Conservation (phyloP, 2,888 invertebrate genomes). For the Pristionchus exspectatus region DNA sequence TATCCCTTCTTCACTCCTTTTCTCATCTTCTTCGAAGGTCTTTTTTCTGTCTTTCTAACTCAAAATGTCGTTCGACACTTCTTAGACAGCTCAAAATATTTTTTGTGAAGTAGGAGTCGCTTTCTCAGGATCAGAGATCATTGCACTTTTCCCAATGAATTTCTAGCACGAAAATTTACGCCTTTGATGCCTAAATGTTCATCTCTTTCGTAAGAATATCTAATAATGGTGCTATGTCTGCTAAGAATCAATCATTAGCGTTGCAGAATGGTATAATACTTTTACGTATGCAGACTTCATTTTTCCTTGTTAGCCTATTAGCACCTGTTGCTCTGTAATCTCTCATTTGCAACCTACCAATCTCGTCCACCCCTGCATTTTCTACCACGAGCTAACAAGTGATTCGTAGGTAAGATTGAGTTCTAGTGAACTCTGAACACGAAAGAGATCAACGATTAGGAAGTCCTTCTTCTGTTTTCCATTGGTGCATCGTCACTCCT, state of each 20-base stretch:
- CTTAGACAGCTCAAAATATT: conserved; percentile 7
- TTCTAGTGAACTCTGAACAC: neutral
- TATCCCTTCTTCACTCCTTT: conserved; percentile 44
- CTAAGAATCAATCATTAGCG: neutral
- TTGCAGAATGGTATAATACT: neutral
- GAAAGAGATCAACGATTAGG: neutral
- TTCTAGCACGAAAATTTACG: neutral
- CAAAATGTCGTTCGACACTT: conserved; percentile 10
- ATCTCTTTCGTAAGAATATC: neutral
- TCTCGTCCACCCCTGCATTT: neutral
- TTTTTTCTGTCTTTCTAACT: neutral
- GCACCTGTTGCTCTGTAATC: neutral
- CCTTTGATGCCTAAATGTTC: neutral
- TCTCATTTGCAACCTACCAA: neutral
- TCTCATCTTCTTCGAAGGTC: conserved; percentile 40
- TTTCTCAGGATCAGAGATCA: neutral
- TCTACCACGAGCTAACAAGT: neutral
- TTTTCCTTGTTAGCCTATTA: neutral
- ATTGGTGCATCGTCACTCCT: neutral
- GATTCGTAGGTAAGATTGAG: neutral
- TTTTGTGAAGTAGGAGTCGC: neutral
- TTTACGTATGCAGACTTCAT: neutral
- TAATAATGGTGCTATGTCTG: neutral
- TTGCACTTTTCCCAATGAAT: neutral
- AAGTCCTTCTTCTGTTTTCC: neutral